Base-by-base conservation (phyloP, 2,797 vertebrate species). In the Sebastes jordani region DNA sequence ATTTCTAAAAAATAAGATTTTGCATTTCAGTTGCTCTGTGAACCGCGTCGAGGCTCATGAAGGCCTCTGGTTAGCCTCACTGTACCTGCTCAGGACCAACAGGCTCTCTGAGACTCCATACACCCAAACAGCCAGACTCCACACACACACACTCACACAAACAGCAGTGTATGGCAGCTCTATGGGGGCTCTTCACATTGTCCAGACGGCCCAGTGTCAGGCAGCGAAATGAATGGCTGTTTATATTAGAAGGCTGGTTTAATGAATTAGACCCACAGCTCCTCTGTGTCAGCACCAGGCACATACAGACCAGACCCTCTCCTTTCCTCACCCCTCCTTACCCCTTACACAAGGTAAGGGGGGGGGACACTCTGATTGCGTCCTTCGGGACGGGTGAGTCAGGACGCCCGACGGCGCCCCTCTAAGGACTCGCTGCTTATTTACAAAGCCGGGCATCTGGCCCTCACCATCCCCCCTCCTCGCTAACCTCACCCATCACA, bases 181-280 rank as follows among this genome's bases (percentile, higher is more conserved):
- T 93, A 95, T 96, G 91, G 93, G 89, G 86, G 81, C 85, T 90
- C 95, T 93, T 96, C 98, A 99, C 97, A 98, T 97, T 98, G 97
- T 97, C 97, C 98, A 99, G 98, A 97, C 96, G 91, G 95, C 97
- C 95, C 94, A 91, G 92, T 97, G 97, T 98, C 97, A 97, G 95
- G 91, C 95, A 93, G 94, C 94, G 95, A 97, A 99, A 99, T 97
- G 96, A 99, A 99, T 98, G 98, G 96, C 97, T 99, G 98, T 99
- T 99, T 99, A 98, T 99, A 99, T 99, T 99, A 98, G 97, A 97
- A 96, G 96, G 97, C 96, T 96, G 96, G 95, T 98, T 98, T 99
- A 99, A 99, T 99, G 98, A 98, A 99, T 99, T 99, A 98, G 97
- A 96, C 94, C 89, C 96, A 96, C 96, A 95, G 96, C 96, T 96